Evolutionary conservation across 2,797 vertebrate genomes (phyloP).

Genomic region (Alcedo atthis): DNA sequence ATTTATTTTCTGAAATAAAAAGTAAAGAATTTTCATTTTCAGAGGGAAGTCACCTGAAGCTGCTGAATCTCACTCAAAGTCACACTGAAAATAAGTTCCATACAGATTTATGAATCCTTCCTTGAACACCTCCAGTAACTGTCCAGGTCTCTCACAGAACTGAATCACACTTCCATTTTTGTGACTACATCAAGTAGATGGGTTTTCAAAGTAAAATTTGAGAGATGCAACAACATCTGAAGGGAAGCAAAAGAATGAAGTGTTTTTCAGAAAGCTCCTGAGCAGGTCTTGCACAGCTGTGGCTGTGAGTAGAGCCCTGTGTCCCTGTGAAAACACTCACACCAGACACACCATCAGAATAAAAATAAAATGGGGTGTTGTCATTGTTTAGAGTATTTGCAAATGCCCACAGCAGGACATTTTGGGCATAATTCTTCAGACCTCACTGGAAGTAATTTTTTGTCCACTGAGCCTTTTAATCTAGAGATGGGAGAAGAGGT

Average conservation of each 20-base stretch:
- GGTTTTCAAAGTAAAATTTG: neutral
- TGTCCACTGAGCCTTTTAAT: neutral
- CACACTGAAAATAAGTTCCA: neutral
- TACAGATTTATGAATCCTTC: neutral
- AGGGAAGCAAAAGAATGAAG: neutral
- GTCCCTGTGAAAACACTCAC: no score
- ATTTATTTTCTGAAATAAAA: neutral
- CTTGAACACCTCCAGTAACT: neutral
- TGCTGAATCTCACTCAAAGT: neutral
- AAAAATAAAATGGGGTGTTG: no score
- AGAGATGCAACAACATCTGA: neutral
- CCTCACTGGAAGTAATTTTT: no score
- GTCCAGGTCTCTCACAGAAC: neutral
- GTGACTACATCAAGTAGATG: neutral
- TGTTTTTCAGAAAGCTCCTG: neutral
- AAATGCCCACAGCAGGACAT: no score
- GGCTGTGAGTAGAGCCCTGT: neutral
- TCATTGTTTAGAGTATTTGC: no score
- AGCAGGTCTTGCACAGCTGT: neutral
- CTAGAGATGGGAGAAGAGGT: neutral
- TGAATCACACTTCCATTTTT: neutral
- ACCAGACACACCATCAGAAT: no score
- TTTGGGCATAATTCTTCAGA: no score
- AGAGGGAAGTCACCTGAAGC: neutral
- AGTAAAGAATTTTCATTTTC: neutral